These are phyloP conservation scores for Paratilapia polleni DNA, from an alignment of 2,113 vertebrate species.

Conservation along the genomic window DNA sequence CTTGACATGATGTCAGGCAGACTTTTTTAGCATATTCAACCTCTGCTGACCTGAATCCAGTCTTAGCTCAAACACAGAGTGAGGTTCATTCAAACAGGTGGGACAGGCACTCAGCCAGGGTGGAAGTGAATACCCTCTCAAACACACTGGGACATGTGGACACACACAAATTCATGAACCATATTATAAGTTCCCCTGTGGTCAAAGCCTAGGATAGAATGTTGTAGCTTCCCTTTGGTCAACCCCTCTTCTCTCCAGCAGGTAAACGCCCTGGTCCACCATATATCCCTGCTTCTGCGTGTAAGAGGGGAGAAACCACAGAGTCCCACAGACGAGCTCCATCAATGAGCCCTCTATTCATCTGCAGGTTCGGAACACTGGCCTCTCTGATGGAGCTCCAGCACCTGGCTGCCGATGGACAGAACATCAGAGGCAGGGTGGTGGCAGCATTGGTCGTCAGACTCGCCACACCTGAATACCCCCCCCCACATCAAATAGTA, in stretches of 20 bases:
- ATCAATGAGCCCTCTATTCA: conserved; percentile 73
- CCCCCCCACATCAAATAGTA: conserved; percentile 67
- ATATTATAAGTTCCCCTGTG: conserved; percentile 13
- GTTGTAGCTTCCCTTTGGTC: conserved; percentile 19
- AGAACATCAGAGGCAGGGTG: conserved; percentile 69
- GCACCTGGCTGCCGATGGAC: conserved; percentile 71
- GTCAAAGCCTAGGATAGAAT: conserved; percentile 12
- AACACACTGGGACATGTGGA: conserved; percentile 5
- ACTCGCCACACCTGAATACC: conserved; percentile 77
- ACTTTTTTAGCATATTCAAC: conserved; percentile 15
- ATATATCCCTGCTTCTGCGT: conserved; percentile 24
- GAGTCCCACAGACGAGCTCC: conserved; percentile 62
- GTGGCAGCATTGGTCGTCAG: conserved; percentile 55
- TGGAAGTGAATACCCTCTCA: conserved; percentile 9
- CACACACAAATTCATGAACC: conserved; percentile 10
- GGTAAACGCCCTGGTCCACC: conserved; percentile 52
- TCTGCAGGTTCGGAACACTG: conserved; percentile 55
- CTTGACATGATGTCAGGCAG: conserved; percentile 23
- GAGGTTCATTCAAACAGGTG: conserved; percentile 60
- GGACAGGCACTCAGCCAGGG: conserved; percentile 18
- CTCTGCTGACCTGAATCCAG: conserved; percentile 6
- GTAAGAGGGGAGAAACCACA: conserved; percentile 65
- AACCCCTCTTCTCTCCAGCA: conserved; percentile 28
- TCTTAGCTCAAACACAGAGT: conserved; percentile 20
- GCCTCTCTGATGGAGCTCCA: conserved; percentile 63